Evolutionary conservation across 1,140 invertebrate species (phyloP).

Genomic region (Metopolophium dirhodum): DNA sequence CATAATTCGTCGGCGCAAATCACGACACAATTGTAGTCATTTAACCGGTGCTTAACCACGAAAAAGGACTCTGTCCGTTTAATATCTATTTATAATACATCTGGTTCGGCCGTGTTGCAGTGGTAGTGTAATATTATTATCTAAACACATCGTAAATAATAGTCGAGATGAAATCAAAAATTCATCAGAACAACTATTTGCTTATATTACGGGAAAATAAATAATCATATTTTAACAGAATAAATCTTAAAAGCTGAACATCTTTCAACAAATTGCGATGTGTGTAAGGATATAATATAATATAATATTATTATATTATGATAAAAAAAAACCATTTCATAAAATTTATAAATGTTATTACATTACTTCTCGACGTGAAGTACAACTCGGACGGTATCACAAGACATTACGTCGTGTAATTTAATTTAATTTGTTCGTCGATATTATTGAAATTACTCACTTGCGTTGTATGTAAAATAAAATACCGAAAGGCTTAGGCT

Average conservation of each 20-base stretch:
- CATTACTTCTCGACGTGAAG: background rate
- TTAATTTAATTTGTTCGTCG: background rate
- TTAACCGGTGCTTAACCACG: background rate
- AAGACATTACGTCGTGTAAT: background rate
- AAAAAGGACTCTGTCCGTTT: too few relatives aligned
- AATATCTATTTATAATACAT: too few relatives aligned
- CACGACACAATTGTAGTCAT: background rate
- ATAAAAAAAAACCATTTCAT: background rate
- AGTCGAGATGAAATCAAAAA: background rate
- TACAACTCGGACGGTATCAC: background rate
- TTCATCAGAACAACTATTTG: background rate
- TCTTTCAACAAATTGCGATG: background rate
- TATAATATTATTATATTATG: background rate
- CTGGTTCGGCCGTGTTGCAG: background rate
- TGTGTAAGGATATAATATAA: background rate
- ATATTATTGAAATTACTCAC: background rate
- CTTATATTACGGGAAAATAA: background rate
- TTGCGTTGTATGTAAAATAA: background rate
- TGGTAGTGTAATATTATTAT: background rate
- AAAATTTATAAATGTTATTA: background rate
- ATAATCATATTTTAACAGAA: background rate
- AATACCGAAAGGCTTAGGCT: background rate
- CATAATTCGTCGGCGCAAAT: background rate
- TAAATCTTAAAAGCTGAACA: background rate
- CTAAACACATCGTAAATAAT: background rate